Base-by-base conservation (phyloP, 1,140 invertebrate genomes). In the Drosophila azteca region DNA sequence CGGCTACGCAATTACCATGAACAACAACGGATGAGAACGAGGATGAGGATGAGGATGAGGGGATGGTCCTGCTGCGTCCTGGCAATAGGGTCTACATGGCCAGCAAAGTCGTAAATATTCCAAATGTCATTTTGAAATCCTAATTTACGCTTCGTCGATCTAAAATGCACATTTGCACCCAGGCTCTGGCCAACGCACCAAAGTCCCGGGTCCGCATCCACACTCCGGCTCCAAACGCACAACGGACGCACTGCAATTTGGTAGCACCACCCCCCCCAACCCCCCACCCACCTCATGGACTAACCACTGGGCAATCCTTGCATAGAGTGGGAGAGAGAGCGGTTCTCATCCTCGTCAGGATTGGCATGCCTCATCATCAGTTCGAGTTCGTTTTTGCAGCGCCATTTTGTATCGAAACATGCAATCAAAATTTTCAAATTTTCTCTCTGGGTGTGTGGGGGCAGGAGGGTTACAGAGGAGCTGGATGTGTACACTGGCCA, bases 41-140 rank as follows among this genome's bases (percentile, higher is more conserved):
- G 17, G 17, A 20, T 20, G 46, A 9, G 2, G 4, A 20, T 20
- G 17, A 20, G 17, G 17, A 20, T 20, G 46, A 9, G 2, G 4
- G 43, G 31, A 8, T 8, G 7, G 7, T 20, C 17, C 17, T 20
- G 29, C 3, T 6, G 24, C 49, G 50, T 17, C 46, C 17, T 63
- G 51, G 58, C 31, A 41, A 41, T 66, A 68, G 66, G 64, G 50
- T 53, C 66, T 49, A n/a, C 39, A 31, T 9, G 67, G 60, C 65
- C 45, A 62, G 78, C 77, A 85, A 85, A 89, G 89, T 90, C 90
- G 90, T 90, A 90, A 90, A 90, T 90, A 90, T 90, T 90, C 90
- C 79, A 90, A 90, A 90, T 90, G 90, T 90, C 90, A 90, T 90
- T 90, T 90, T 90, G 89, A 90, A 90, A 90, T 90, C 90, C 90